Percentiles rank a stretch among this genome's conserved stretches.
phyloP scores from a whole-genome alignment of 1,140 invertebrate species.

The Spodoptera frugiperda region DNA sequence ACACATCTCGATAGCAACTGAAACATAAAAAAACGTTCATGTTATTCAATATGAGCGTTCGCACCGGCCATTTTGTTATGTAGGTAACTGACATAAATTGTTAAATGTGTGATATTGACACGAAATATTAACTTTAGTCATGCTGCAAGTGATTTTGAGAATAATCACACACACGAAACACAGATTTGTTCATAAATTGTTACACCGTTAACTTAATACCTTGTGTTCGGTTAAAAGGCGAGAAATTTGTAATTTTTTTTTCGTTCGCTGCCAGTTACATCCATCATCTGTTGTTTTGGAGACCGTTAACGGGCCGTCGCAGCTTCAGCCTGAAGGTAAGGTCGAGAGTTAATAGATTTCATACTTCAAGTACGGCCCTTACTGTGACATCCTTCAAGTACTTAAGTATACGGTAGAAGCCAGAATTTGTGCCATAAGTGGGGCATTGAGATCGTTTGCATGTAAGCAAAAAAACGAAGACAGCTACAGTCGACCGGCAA shows the following conservation, averaged over 20 bases:
- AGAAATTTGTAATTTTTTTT: constrained; percentile 73
- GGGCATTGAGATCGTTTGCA: background rate
- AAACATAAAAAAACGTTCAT: background rate
- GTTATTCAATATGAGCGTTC: constrained; percentile 19
- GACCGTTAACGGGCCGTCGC: constrained; percentile 55
- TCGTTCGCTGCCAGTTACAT: constrained; percentile 51
- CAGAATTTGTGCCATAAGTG: background rate
- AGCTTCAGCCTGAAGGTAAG: constrained; percentile 37
- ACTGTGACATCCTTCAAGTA: background rate
- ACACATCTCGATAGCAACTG: constrained; percentile 12
- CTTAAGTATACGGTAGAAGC: background rate
- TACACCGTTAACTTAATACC: constrained; percentile 73
- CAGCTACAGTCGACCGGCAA: no score
- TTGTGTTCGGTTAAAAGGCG: constrained; percentile 64
- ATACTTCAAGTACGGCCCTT: constrained; percentile 27
- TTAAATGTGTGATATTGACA: constrained; percentile 44
- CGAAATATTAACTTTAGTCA: constrained; percentile 42
- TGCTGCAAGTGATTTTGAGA: constrained; percentile 47
- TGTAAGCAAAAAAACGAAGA: background rate
- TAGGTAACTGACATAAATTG: constrained; percentile 43
- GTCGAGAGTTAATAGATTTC: constrained; percentile 46
- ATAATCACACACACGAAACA: constrained; percentile 52
- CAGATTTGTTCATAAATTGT: constrained; percentile 62
- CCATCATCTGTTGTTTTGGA: constrained; percentile 50
- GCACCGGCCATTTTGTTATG: constrained; percentile 11